Evolutionary conservation across 2,888 invertebrate genomes (phyloP).

Genomic region (Acanthopleura granulata): DNA sequence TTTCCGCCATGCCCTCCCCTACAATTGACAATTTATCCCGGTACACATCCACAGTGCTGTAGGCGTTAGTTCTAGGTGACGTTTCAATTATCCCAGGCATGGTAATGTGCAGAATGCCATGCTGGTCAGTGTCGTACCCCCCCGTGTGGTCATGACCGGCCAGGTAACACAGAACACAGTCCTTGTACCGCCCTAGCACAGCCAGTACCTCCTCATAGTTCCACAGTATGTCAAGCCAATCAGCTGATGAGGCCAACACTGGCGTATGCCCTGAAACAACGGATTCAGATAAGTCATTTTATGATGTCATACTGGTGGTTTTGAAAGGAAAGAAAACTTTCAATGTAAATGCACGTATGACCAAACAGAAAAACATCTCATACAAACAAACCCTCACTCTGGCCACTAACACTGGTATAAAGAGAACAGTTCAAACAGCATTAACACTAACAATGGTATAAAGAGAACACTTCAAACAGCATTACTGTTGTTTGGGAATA

Average conservation of each 20-base stretch:
- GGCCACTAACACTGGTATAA: no score
- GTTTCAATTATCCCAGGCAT: constrained; percentile 66
- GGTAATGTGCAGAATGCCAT: constrained; percentile 65
- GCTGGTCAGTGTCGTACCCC: constrained; percentile 55
- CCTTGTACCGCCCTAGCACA: constrained; percentile 49
- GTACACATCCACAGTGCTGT: constrained; percentile 59
- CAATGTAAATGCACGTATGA: no score
- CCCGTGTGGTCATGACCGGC: constrained; percentile 68
- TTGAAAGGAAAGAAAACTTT: no score
- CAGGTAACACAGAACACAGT: constrained; percentile 63
- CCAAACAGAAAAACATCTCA: no score
- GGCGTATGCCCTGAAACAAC: constrained; percentile 61
- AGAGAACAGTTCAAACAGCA: no score
- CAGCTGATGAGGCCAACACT: constrained; percentile 45
- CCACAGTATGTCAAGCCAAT: constrained; percentile 60
- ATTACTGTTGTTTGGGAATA: no score
- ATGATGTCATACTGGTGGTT: not conserved
- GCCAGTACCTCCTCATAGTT: constrained; percentile 63
- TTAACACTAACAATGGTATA: no score
- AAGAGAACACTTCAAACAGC: no score
- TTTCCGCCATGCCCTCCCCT: constrained; percentile 48
- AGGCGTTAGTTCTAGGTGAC: constrained; percentile 48
- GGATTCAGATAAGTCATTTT: not conserved
- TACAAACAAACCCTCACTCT: no score
- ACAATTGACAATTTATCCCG: constrained; percentile 47